Evolutionary conservation across 2,888 invertebrate genomes (phyloP).

Genomic region (Gymnoscelis rufifasciata): DNA sequence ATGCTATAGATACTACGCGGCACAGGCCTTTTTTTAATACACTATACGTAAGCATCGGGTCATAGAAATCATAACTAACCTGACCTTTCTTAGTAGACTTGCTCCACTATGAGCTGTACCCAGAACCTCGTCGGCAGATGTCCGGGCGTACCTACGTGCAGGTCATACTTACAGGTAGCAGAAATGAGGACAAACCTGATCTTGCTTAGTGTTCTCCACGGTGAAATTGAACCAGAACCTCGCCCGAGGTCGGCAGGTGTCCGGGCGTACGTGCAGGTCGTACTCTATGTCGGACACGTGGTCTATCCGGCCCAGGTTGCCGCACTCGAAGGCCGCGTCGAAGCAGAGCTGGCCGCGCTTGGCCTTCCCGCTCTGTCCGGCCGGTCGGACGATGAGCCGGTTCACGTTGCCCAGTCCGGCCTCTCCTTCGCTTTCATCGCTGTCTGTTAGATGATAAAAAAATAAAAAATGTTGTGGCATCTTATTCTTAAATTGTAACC

Average conservation of each 20-base stretch:
- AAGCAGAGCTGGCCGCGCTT: conserved; percentile 97
- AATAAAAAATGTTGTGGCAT: no score
- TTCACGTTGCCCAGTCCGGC: conserved; percentile 96
- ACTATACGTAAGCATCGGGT: no score
- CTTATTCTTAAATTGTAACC: no score
- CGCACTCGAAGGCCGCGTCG: conserved; percentile 97
- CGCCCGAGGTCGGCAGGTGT: conserved; percentile 95
- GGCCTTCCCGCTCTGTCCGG: conserved; percentile 96
- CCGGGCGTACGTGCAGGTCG: conserved; percentile 96
- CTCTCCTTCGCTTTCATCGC: conserved; percentile 95
- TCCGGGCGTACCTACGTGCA: no score
- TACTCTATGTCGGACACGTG: conserved; percentile 96
- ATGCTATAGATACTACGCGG: no score
- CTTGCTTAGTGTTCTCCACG: conserved; percentile 95
- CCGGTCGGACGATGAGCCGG: conserved; percentile 90
- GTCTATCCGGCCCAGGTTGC: conserved; percentile 97
- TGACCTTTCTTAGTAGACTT: no score
- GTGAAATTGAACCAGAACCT: conserved; percentile 99
- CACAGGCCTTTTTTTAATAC: no score
- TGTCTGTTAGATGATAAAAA: conserved; percentile 75
- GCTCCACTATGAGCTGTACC: no score
- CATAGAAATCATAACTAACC: no score
- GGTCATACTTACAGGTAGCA: no score
- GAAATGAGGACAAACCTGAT: conserved; percentile 89
- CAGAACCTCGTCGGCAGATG: no score